Evolutionary conservation across 2,888 invertebrate species (phyloP).

Genomic region (Drosophila helvetica): DNA sequence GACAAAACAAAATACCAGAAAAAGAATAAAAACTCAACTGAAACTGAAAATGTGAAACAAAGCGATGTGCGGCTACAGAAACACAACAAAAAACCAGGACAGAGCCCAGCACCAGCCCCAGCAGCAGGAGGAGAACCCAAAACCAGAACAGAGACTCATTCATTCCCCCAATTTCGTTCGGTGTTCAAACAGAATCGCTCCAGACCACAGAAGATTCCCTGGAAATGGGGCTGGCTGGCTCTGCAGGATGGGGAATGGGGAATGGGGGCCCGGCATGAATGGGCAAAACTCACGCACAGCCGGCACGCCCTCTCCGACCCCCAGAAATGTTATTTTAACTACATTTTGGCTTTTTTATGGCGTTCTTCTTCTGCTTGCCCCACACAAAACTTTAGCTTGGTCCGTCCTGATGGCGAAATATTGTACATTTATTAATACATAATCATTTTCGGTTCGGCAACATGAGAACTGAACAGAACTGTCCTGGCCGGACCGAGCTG

Average conservation of each 20-base stretch:
- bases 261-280: conserved; percentile 44
- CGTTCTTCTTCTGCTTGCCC: conserved; percentile 16
- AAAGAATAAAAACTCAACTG: conserved; percentile 32
- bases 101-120: not conserved
- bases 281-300: conserved; percentile 68
- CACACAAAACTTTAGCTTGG: conserved; percentile 10
- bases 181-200: conserved; percentile 45
- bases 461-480: conserved; percentile 50
- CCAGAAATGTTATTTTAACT: conserved; percentile 70
- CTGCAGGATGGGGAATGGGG: conserved; percentile 1
- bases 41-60: conserved; percentile 60
- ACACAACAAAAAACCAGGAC: conserved; percentile 31
- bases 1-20: conserved; percentile 38
- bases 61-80: conserved; percentile 41
- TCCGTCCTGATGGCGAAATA: conserved; percentile 51
- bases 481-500: conserved; percentile 1
- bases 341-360: conserved; percentile 63
- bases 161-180: conserved; percentile 28
- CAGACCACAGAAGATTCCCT: conserved; percentile 49
- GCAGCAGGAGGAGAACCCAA: not conserved
- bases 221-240: conserved; percentile 39
- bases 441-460: conserved; percentile 61
- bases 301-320: conserved; percentile 28
- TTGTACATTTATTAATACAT: conserved; percentile 75
- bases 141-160: conserved; percentile 37